Conservation (phyloP, 2,113 vertebrate species). For the Trematomus loennbergii region DNA sequence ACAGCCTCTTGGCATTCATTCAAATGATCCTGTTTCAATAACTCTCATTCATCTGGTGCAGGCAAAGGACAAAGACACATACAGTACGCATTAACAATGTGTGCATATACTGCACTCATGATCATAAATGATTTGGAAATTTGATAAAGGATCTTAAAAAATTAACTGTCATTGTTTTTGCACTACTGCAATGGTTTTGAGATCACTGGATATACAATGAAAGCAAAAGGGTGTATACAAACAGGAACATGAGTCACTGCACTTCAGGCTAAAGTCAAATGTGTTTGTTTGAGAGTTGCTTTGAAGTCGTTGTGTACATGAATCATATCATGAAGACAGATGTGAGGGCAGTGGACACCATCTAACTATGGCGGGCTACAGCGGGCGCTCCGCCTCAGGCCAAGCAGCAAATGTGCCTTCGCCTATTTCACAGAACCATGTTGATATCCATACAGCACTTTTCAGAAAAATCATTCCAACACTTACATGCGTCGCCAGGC, state of each 20-base stretch:
- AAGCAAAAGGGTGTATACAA: slow-evolving; percentile 21
- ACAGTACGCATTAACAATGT: background rate
- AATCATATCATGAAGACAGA: slow-evolving; percentile 25
- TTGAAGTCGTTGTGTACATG: background rate
- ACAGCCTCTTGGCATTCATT: slow-evolving; percentile 51
- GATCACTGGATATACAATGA: slow-evolving; percentile 1
- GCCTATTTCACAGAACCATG: slow-evolving; percentile 36
- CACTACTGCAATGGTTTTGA: slow-evolving; percentile 8
- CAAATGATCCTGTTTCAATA: slow-evolving; percentile 48
- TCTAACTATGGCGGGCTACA: slow-evolving; percentile 9
- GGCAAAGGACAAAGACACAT: slow-evolving; percentile 26
- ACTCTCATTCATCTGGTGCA: slow-evolving; percentile 45
- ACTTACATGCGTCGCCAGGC: slow-evolving; percentile 26
- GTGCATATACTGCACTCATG: background rate
- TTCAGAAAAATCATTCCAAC: slow-evolving; percentile 10
- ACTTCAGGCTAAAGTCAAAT: background rate
- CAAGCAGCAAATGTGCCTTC: slow-evolving; percentile 19
- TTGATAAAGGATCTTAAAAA: too few species aligned
- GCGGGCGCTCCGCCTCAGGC: slow-evolving; percentile 24
- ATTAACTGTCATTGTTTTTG: slow-evolving; percentile 32
- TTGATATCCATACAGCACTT: slow-evolving; percentile 15
- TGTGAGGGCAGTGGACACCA: slow-evolving; percentile 20
- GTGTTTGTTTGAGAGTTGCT: background rate
- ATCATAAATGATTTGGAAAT: background rate
- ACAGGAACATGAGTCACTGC: background rate